Percentiles rank a stretch among this genome's conserved stretches.
Conservation (phyloP, 37 sponge, comb jelly and placozoan species). For the Halichondria panicea region DNA sequence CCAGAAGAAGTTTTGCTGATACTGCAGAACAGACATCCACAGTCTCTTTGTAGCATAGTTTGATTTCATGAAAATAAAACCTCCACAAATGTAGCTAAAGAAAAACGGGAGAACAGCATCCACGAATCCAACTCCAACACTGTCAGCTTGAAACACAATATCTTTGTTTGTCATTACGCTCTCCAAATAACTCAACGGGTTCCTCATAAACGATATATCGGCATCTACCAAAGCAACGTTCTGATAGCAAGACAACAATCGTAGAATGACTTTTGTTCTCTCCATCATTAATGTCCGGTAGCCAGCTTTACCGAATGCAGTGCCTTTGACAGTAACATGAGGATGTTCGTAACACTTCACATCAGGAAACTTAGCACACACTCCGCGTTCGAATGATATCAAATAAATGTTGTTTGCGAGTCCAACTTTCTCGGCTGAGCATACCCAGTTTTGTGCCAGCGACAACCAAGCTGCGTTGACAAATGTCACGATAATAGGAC, state of each 20-base stretch:
- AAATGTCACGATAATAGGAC: slow-evolving; percentile 38
- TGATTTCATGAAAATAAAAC: slow-evolving; percentile 38
- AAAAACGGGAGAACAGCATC: slow-evolving; percentile 18
- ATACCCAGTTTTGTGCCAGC: slow-evolving; percentile 41
- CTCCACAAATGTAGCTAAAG: slow-evolving; percentile 61
- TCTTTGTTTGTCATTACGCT: not conserved
- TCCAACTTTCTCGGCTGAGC: slow-evolving; percentile 53
- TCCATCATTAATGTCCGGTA: slow-evolving; percentile 54
- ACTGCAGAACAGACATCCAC: no score
- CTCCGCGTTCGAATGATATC: slow-evolving; percentile 24
- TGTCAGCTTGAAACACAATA: slow-evolving; percentile 52
- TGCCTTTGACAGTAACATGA: not conserved
- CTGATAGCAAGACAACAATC: slow-evolving; percentile 14
- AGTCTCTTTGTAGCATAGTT: no score
- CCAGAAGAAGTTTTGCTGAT: no score
- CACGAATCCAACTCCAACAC: slow-evolving; percentile 17
- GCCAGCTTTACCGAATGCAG: slow-evolving; percentile 25
- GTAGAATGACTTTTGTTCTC: slow-evolving; percentile 38
- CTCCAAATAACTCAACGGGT: slow-evolving; percentile 24
- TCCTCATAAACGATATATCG: slow-evolving; percentile 35
- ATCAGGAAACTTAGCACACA: slow-evolving; percentile 23
- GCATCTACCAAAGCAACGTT: slow-evolving; percentile 34
- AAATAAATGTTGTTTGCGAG: slow-evolving; percentile 21
- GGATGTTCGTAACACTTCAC: slow-evolving; percentile 25
- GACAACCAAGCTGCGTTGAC: slow-evolving; percentile 33